These are phyloP conservation scores for Ligdia adustata DNA, from an alignment of 2,888 invertebrate species.

Conservation along the genomic window DNA sequence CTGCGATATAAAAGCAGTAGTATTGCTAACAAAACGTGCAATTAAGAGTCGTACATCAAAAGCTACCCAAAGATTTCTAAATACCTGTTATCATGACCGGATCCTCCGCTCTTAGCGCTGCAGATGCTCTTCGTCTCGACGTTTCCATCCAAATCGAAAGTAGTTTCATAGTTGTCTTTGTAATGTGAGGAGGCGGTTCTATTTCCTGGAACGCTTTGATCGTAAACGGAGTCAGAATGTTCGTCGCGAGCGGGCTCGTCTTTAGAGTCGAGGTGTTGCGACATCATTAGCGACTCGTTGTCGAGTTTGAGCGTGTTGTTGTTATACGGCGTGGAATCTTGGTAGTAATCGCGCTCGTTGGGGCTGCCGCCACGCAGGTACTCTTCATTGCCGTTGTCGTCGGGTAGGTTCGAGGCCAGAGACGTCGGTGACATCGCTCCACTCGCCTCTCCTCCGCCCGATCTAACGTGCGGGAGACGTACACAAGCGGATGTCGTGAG, in stretches of 20 bases:
- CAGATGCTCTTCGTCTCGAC: constrained; percentile 96
- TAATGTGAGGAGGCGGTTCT: constrained; percentile 72
- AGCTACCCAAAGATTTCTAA: constrained; percentile 22
- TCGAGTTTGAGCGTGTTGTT: constrained; percentile 79
- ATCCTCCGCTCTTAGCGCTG: constrained; percentile 90
- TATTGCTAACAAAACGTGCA: constrained; percentile 1
- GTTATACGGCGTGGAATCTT: constrained; percentile 66
- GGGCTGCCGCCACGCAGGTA: constrained; percentile 72
- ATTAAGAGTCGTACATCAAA: neutral
- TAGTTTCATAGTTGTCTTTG: constrained; percentile 92
- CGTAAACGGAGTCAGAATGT: constrained; percentile 64
- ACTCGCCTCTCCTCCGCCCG: constrained; percentile 69
- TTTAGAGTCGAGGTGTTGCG: constrained; percentile 72
- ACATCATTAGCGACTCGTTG: constrained; percentile 75
- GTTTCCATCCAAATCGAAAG: constrained; percentile 95
- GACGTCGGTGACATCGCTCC: constrained; percentile 77
- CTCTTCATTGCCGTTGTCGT: constrained; percentile 64
- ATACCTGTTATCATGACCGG: constrained; percentile 92
- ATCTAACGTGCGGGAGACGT: constrained; percentile 73
- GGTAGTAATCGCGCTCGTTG: constrained; percentile 84
- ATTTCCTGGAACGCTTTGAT: constrained; percentile 46
- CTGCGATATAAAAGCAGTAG: constrained; percentile 1
- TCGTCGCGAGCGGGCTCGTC: constrained; percentile 70
- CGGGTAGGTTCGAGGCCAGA: too few relatives aligned
- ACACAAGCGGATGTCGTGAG: constrained; percentile 82